A percentile compares a stretch with the other conserved stretches of the same genome.
phyloP scores from a whole-genome alignment of 2,113 vertebrate species.

The Dromaius novaehollandiae region DNA sequence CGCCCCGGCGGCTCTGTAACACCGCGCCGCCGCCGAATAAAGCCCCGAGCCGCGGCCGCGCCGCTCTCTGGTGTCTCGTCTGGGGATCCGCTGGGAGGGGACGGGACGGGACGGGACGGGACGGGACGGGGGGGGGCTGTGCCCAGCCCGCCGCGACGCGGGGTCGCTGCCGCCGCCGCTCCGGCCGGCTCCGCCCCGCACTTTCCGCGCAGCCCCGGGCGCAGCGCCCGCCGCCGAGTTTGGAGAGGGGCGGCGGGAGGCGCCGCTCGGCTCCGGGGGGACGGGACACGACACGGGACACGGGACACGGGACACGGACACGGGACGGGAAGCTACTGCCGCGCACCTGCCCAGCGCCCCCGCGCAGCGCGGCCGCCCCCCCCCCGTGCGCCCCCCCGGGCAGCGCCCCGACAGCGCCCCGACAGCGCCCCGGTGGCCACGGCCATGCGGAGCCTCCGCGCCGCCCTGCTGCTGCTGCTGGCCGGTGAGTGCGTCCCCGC shows the following conservation, averaged over 20 bases:
- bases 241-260: neutral
- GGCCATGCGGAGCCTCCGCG: neutral
- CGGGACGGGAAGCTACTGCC: neutral
- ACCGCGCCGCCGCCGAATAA: neutral
- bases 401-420: neutral
- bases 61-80: no score
- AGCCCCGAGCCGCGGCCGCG: neutral
- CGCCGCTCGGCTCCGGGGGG: neutral
- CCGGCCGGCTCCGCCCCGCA: constrained; percentile 40
- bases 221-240: neutral
- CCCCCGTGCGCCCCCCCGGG: neutral
- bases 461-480: constrained; percentile 7
- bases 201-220: constrained; percentile 46
- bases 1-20: neutral
- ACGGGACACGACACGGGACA: neutral
- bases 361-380: neutral
- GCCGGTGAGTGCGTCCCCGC: neutral
- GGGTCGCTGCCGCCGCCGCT: neutral
- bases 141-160: neutral
- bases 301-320: neutral
- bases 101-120: no score
- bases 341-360: constrained; percentile 1
- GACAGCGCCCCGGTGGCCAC: neutral
- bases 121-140: neutral
- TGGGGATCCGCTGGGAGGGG: neutral